Evolutionary conservation across 1,140 invertebrate species (phyloP).

Genomic region (Phymastichus coffea): DNA sequence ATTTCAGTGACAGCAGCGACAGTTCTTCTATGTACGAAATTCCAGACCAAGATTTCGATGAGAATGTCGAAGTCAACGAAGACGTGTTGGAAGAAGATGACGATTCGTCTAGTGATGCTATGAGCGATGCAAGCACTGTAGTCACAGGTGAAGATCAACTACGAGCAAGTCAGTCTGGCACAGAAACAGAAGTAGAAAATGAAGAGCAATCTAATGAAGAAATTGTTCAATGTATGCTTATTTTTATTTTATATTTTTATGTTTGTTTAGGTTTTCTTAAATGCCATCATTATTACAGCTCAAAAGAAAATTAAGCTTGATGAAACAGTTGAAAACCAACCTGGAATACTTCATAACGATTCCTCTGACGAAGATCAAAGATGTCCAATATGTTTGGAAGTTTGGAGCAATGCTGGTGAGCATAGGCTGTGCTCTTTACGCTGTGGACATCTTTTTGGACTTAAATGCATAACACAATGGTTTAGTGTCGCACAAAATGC

Average conservation of each 20-base stretch:
- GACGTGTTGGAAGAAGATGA: neutral
- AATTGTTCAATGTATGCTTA: neutral
- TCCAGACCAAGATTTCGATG: neutral
- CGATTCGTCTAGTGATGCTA: neutral
- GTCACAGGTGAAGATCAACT: neutral
- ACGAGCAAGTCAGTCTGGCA: neutral
- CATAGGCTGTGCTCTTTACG: constrained; percentile 80
- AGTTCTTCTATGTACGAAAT: too few species aligned
- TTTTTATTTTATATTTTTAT: neutral
- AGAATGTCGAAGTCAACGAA: neutral
- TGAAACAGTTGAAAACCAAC: neutral
- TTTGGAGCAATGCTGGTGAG: constrained; percentile 81
- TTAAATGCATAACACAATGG: constrained; percentile 82
- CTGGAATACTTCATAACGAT: neutral
- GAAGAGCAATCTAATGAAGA: too few species aligned
- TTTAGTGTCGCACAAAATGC: constrained; percentile 48
- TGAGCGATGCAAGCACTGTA: constrained; percentile 12
- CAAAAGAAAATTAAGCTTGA: constrained; percentile 17
- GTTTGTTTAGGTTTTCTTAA: neutral
- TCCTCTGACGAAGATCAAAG: constrained; percentile 62
- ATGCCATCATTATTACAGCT: constrained; percentile 20
- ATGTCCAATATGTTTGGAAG: constrained; percentile 86
- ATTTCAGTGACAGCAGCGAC: neutral
- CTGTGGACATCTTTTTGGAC: constrained; percentile 90
- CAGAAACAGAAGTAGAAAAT: constrained; percentile 4